Evolutionary conservation across 2,888 invertebrate species (phyloP), one percentile per base, ranked within the genome.

Genomic region (Megalurothrips usitatus): DNA sequence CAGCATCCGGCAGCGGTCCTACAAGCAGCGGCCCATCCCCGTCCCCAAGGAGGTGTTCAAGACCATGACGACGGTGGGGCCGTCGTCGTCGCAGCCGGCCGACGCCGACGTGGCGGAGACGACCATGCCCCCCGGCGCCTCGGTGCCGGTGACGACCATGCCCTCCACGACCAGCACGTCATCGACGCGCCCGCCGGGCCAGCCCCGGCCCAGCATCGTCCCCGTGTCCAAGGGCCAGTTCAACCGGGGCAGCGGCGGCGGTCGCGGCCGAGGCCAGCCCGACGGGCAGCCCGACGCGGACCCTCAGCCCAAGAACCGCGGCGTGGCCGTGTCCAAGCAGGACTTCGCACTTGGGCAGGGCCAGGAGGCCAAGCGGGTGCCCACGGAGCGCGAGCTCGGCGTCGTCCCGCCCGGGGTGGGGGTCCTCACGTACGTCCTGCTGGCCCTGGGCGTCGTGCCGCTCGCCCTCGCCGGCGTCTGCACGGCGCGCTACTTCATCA

Each of bases 361-460:
- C 68, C 68, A 75, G 68, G 68, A 75, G 23, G 26, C 68, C 68
- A 75, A 75, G 68, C n/a, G 68, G 68, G 68, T 75, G 1, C 68
- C 68, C 23, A 75, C 68, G 26, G 68, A 75, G 68, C 68, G 47
- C 34, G 43, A n/a, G 80, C 80, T 47, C 79, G 79, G 68, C 26
- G 68, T 75, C 26, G 80, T 81, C 49, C 79, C 83, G 8, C 78
- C 82, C 10, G 58, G 81, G 52, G 47, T 87, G n/a, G 86, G 87
- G 49, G 86, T 87, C 58, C 87, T 87, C 83, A 87, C 87, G 82
- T 88, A 88, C 84, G 86, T 88, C 80, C 84, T 88, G 80, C 87
- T 87, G 28, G 87, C 87, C 47, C 86, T 88, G 82, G 87, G 87
- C 81, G 86, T 88, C 78, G 87, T 88, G 83, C 88, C 88, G 58